Evolutionary conservation across 2,113 vertebrate species (phyloP), one percentile per base, ranked within the genome.

Genomic region (Cairina moschata): DNA sequence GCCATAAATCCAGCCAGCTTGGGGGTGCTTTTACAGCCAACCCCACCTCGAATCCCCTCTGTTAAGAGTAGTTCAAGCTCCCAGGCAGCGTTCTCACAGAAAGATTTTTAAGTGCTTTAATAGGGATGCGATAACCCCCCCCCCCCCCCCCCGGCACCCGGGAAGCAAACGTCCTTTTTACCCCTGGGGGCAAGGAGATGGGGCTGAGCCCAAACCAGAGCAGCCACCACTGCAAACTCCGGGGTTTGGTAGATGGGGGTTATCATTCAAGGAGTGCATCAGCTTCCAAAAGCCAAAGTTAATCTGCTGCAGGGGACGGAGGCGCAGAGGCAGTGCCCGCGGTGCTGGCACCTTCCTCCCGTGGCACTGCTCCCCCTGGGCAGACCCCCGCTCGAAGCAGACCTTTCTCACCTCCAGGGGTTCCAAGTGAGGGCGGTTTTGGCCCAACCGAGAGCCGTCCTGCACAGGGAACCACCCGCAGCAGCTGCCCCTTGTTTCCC

Each of bases 1-100:
- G 86, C 93, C 91, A 76, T 95, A 95, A 97, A 96, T 97, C 96
- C 94, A 86, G 84, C 36, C 55, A 34, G 93, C 92, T 92, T 91
- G 75, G 94, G 92, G 94, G 91, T 91, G 90, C 93, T 96, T 96
- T 96, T 93, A 95, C 93, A 96, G 32, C 72, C 91, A 77, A 90
- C 6, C 85, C 93, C 93, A 88, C 80, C 90, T 77, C 13, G 72
- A 94, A 91, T 88, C 90, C 91, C 89, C 87, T 93, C 83, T 77
- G 79, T 96, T 91, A 96, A 46, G 87, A 96, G 80, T 73, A 74
- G 94, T 95, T 85, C 77, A 94, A 85, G 16, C 91, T 90, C 93
- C 87, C 96, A 80, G 91, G 40, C 91, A 15, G 89, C n/a, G 17
- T 55, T 22, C 91, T 94, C 88, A 77, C 36, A 68, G 90, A 3